Evolutionary conservation across 2,113 vertebrate species (phyloP).

Genomic region (Rhinogobius similis): DNA sequence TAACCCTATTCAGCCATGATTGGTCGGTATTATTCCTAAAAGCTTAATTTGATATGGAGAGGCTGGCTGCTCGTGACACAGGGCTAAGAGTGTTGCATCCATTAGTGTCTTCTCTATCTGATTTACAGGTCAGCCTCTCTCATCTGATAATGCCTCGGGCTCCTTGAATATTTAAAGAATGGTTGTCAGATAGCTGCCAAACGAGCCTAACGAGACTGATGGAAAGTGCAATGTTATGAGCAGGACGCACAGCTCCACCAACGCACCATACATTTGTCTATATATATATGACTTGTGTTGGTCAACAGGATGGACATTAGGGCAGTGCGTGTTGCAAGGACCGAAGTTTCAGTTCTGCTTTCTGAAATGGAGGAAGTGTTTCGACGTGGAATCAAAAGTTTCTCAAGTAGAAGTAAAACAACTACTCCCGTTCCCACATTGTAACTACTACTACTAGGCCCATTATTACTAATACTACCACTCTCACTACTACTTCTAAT

Average conservation of each 20-base stretch:
- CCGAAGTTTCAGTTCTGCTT: conserved; percentile 59
- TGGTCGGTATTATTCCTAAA: conserved; percentile 7
- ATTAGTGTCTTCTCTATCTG: conserved; percentile 70
- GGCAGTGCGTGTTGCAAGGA: conserved; percentile 32
- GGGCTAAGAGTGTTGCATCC: conserved; percentile 52
- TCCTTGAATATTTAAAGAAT: conserved; percentile 72
- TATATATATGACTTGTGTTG: conserved; percentile 12
- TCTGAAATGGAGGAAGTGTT: neutral
- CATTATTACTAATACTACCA: neutral
- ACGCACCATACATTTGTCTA: conserved; percentile 9
- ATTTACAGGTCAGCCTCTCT: conserved; percentile 66
- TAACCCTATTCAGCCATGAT: conserved; percentile 8
- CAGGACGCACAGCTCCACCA: neutral
- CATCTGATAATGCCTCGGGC: conserved; percentile 68
- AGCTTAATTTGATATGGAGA: conserved; percentile 10
- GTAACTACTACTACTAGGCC: neutral
- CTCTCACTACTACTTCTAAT: neutral
- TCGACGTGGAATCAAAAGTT: neutral
- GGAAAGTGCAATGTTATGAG: conserved; percentile 36
- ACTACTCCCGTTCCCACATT: neutral
- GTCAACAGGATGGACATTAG: conserved; percentile 58
- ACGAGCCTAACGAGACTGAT: conserved; percentile 60
- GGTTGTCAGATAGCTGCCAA: conserved; percentile 69
- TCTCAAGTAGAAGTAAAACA: neutral
- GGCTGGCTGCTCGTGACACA: conserved; percentile 5